Evolutionary conservation across 1,140 invertebrate species (phyloP).

Genomic region (Caenorhabditis briggsae): DNA sequence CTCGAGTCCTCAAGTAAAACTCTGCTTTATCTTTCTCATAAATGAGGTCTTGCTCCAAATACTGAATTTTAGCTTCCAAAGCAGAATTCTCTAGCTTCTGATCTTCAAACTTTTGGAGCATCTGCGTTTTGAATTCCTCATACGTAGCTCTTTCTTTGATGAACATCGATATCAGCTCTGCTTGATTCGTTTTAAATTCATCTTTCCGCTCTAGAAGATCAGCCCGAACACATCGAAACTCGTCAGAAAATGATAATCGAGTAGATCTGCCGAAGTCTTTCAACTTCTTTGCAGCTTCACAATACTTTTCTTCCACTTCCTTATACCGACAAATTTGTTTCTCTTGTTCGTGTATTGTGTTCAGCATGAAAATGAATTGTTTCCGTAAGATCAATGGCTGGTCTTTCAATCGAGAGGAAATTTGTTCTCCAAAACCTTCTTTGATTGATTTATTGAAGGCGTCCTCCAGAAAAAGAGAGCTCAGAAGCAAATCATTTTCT

Average conservation of each 20-base stretch:
- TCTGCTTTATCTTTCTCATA: slow-evolving; percentile 31
- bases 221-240: neutral
- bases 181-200: neutral
- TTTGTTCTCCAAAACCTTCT: neutral
- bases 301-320: neutral
- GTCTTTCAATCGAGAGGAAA: neutral
- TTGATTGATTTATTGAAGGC: neutral
- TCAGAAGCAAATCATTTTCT: neutral
- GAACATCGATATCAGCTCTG: neutral
- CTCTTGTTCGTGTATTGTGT: neutral
- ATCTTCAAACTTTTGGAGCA: slow-evolving; percentile 9
- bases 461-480: neutral
- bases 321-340: neutral
- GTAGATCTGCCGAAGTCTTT: neutral
- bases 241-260: neutral
- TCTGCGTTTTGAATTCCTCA: neutral
- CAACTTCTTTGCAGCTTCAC: neutral
- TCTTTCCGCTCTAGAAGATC: slow-evolving; percentile 29
- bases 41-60: neutral
- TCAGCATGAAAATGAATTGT: neutral
- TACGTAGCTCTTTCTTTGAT: neutral
- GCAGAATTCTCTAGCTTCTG: neutral
- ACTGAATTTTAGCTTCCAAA: slow-evolving; percentile 3
- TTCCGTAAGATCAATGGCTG: neutral
- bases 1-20: neutral